phyloP scores from a whole-genome alignment of 1,140 invertebrate genomes.

The Zaprionus lachaisei region DNA sequence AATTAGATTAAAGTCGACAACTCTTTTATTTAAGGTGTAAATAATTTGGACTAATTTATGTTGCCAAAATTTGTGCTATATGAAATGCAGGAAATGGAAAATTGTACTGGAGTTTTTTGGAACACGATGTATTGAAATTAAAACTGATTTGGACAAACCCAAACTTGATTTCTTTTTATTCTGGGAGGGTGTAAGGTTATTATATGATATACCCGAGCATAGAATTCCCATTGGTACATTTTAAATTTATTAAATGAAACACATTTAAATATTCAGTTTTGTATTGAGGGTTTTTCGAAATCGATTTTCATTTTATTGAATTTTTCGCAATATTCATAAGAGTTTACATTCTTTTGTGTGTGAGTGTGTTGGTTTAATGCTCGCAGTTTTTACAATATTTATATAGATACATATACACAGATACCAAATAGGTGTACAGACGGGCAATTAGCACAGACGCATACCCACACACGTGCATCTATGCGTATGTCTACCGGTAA shows the following conservation, averaged over 20 bases:
- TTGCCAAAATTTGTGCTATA: constrained; percentile 14
- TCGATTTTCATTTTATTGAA: constrained; percentile 42
- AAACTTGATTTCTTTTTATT: background rate
- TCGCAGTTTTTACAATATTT: constrained; percentile 44
- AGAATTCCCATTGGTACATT: too few relatives aligned
- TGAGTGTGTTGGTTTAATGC: constrained; percentile 25
- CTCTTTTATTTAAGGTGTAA: constrained; percentile 10
- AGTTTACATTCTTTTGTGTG: constrained; percentile 46
- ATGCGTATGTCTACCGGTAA: constrained; percentile 12
- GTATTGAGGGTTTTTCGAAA: constrained; percentile 36
- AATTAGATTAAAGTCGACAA: background rate
- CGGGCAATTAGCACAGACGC: background rate
- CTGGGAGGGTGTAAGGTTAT: background rate
- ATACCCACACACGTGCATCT: constrained; percentile 8
- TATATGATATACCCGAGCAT: too few relatives aligned
- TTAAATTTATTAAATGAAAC: background rate
- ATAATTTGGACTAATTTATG: constrained; percentile 15
- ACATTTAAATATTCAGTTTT: background rate
- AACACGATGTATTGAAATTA: constrained; percentile 44
- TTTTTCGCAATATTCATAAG: constrained; percentile 46
- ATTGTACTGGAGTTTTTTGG: constrained; percentile 24
- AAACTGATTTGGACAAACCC: constrained; percentile 39
- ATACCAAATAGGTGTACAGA: constrained; percentile 12
- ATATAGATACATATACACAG: constrained; percentile 26
- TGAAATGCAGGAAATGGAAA: constrained; percentile 18